Base-by-base conservation (phyloP, 2,113 vertebrate species). In the Coryphaenoides rupestris region DNA sequence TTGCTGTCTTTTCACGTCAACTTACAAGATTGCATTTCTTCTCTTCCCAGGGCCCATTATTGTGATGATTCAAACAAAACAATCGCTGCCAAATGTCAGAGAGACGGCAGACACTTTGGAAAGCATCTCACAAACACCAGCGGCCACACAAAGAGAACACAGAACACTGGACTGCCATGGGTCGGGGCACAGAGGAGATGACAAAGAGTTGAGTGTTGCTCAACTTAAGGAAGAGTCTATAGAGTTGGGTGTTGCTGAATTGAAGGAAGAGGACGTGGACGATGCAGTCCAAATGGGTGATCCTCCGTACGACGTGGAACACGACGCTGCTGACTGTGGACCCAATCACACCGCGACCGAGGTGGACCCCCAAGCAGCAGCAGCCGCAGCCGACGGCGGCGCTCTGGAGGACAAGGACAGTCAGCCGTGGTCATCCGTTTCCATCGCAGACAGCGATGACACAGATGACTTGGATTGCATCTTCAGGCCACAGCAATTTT, bases 231-330 rank as follows among this genome's bases (percentile, higher is more conserved):
- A 74, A 0, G 60, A 77, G 0, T 40, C 9, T 12, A 70, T 86
- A 7, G 82, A 83, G 19, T 54, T 72, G 0, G 53, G 71, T 0
- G 73, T 86, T 4, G 86, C 87, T 40, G 33, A 40, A 58, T 76
- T 77, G 2, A 83, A 86, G 55, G 67, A 69, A 52, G 22, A 60
- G 52, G 17, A 19, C 4, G 80, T 86, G 0, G 82, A 86, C 21
- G 82, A 87, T 22, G 82, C 84, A 2, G 62, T 86, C 24, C 77
- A 81, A 78, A 72, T 81, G 1, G 70, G 81, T 69, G 79, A 40
- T 40, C 33, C 9, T 2, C 9, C 6, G 9, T 12, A 85, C 63
- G 79, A 73, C 23, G 57, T 61, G 0, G 71, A 81, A 45, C 50
- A 22, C 54, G 23, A 28, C 5, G 4, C 21, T 5, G 4, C 21